Percentiles rank a stretch among this genome's conserved stretches.
phyloP scores from a whole-genome alignment of 2,113 vertebrate species.

The Gobius niger region DNA sequence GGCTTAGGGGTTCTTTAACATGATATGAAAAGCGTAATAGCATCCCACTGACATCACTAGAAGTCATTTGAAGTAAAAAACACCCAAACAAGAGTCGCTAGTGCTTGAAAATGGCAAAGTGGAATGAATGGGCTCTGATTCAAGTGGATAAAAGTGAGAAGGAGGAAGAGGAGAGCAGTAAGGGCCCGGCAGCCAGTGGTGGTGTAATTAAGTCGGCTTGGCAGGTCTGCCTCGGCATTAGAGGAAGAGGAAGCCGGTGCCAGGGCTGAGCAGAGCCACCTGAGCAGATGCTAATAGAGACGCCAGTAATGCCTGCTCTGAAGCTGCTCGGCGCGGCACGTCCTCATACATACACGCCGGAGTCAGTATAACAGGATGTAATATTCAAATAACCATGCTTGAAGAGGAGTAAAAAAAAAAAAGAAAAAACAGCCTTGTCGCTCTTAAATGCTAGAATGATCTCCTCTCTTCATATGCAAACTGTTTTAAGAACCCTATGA shows the following conservation, averaged over 20 bases:
- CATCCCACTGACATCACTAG: neutral
- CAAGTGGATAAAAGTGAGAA: slow-evolving; percentile 41
- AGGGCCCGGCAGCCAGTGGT: slow-evolving; percentile 50
- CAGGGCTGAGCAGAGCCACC: slow-evolving; percentile 48
- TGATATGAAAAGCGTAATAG: neutral
- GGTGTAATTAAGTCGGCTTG: slow-evolving; percentile 60
- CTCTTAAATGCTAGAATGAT: no score
- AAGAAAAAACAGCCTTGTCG: no score
- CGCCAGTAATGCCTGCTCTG: slow-evolving; percentile 37
- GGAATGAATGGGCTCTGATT: slow-evolving; percentile 13
- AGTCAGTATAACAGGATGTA: slow-evolving; percentile 8
- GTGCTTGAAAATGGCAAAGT: slow-evolving; percentile 9
- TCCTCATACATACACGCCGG: slow-evolving; percentile 34
- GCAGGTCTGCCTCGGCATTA: slow-evolving; percentile 32
- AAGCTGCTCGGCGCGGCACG: slow-evolving; percentile 33
- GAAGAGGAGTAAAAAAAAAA: neutral
- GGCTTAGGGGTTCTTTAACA: neutral
- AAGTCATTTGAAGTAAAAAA: slow-evolving; percentile 3
- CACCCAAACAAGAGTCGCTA: slow-evolving; percentile 7
- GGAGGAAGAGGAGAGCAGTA: slow-evolving; percentile 32
- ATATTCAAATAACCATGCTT: neutral
- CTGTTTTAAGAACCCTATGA: no score
- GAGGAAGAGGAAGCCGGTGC: slow-evolving; percentile 47
- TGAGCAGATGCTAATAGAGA: slow-evolving; percentile 40
- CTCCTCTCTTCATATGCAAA: no score